These are phyloP conservation scores for Euura saliciscinereae DNA, from an alignment of 1,140 invertebrate genomes.

Conservation along the genomic window DNA sequence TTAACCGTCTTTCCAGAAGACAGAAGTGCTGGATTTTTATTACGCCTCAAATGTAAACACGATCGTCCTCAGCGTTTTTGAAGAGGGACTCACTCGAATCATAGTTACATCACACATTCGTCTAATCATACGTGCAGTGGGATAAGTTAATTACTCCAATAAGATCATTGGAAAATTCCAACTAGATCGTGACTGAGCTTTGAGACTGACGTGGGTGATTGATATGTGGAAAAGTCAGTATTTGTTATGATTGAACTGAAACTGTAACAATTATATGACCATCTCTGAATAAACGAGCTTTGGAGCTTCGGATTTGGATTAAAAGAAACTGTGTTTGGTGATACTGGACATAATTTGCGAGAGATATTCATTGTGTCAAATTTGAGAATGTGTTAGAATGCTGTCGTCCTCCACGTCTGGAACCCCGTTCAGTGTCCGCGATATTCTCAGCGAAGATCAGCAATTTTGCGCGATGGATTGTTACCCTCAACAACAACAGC, in stretches of 20 bases:
- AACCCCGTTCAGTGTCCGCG: conserved; percentile 79
- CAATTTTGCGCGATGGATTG: conserved; percentile 52
- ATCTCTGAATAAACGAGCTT: background rate
- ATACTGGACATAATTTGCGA: background rate
- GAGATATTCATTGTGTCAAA: background rate
- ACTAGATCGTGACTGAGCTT: no score
- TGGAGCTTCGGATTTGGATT: background rate
- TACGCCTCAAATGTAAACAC: background rate
- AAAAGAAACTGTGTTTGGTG: no score
- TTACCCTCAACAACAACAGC: conserved; percentile 36
- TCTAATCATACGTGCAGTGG: no score
- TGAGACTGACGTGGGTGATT: no score
- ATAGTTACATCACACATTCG: no score
- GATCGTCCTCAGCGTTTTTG: background rate
- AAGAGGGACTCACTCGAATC: background rate
- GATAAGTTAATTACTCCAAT: no score
- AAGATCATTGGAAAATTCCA: no score
- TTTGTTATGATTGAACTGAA: no score
- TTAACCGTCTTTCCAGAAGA: background rate
- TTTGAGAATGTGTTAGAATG: conserved; percentile 46
- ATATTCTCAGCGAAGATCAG: conserved; percentile 67
- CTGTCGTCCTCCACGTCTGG: conserved; percentile 52
- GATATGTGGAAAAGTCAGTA: no score
- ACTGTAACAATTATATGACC: no score
- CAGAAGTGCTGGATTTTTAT: background rate